Percentiles rank a stretch among this genome's conserved stretches.
These are phyloP conservation scores for Euzophera pinguis DNA, from an alignment of 2,888 invertebrate species.

Conservation along the genomic window DNA sequence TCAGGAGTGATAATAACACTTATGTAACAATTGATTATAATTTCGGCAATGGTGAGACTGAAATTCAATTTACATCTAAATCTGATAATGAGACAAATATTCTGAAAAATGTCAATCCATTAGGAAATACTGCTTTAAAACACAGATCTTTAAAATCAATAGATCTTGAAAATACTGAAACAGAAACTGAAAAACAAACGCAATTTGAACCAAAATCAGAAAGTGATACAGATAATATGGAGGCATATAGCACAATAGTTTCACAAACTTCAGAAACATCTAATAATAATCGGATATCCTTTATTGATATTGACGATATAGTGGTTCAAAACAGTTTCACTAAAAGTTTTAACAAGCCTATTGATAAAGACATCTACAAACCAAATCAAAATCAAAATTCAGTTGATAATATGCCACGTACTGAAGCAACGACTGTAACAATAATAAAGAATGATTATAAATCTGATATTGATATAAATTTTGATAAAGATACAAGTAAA, in stretches of 20 bases:
- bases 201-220: not conserved
- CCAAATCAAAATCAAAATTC: too few relatives aligned
- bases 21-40: not conserved
- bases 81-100: not conserved
- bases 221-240: not conserved
- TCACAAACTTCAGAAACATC: too few relatives aligned
- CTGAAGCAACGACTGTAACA: not conserved
- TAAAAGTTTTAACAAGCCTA: too few relatives aligned
- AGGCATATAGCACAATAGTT: not conserved
- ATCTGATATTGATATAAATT: not conserved
- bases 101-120: not conserved
- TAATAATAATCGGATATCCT: too few relatives aligned
- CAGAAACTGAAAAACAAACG: not conserved
- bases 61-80: not conserved
- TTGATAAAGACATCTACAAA: too few relatives aligned
- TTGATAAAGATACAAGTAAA: not conserved
- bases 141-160: conserved; percentile 28
- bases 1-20: not conserved
- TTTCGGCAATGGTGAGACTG: not conserved
- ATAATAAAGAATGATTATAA: conserved; percentile 8
- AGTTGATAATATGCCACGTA: too few relatives aligned
- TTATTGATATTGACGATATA: too few relatives aligned
- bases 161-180: conserved; percentile 5
- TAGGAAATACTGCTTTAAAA: not conserved
- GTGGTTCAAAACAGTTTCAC: too few relatives aligned